Base-by-base conservation (phyloP, 1,140 invertebrate genomes). In the Drosophila fuyamai region DNA sequence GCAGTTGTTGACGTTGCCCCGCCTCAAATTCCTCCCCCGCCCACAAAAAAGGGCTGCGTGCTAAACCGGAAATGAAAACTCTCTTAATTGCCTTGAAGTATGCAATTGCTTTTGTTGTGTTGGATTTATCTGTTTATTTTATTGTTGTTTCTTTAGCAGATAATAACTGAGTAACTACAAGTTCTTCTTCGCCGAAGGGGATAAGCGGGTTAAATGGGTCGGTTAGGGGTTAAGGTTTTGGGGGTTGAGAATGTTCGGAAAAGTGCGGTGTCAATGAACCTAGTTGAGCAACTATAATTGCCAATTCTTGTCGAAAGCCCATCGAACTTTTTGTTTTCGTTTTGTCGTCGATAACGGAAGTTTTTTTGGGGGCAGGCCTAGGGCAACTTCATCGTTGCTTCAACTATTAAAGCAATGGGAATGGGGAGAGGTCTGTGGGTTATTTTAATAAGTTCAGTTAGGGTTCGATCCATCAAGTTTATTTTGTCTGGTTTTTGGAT, bases 1-100 rank as follows among this genome's bases (percentile, higher is more conserved):
- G 27, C 40, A 41, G 54, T 55, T 56, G 58, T 58, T 65, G 71
- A 56, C 56, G 65, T 55, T 74, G 53, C 40, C 18, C 16, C 62
- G 57, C 63, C 76, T 16, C 14, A 13, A 32, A 43, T 63, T 57
- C 58, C 60, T 36, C 36, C n/a, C n/a, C 43, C 44, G 16, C 32
- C 29, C 18, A 10, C 36, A 0, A 32, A 27, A 14, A 9, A 14
- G 16, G 27, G 12, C 81, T 88, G 82, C 82, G 83, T 89, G 84
- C 74, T 58, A 83, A 89, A 59, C 76, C 83, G 84, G 84, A 88
- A 88, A 88, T 89, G 76, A 80, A 89, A 89, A 78, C 68, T 81
- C 77, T 68, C 80, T 84, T 88, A 88, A 88, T 88, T 88, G 85
- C 80, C 84, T 53, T 80, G 77, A 89, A 88, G 84, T 89, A 90